Evolutionary conservation across 1,140 invertebrate species (phyloP).

Genomic region (Dryas iulia): DNA sequence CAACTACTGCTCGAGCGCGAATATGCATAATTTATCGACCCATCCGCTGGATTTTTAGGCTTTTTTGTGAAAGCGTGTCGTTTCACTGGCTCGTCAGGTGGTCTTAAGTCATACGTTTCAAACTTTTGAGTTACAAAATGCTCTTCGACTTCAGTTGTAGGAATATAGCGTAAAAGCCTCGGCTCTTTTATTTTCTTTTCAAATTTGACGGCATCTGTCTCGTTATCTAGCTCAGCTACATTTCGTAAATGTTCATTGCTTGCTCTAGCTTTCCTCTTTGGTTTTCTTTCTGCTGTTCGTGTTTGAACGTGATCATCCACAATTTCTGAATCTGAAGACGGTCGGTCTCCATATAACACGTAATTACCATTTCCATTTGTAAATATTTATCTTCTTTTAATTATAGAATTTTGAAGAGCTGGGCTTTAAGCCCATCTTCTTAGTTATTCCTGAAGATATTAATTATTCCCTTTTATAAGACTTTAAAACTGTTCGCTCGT

Average conservation of each 20-base stretch:
- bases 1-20: constrained; percentile 70
- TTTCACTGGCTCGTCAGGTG: constrained; percentile 52
- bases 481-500: too few relatives aligned
- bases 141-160: constrained; percentile 64
- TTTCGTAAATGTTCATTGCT: constrained; percentile 50
- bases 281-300: constrained; percentile 60
- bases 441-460: not conserved
- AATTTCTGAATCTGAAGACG: constrained; percentile 66
- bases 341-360: constrained; percentile 67
- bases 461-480: not conserved
- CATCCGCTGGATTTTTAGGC: constrained; percentile 66
- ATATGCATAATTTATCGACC: constrained; percentile 70
- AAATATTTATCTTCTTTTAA: not conserved
- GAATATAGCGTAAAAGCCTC: constrained; percentile 63
- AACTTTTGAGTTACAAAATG: constrained; percentile 65
- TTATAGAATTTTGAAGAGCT: not conserved
- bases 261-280: constrained; percentile 51
- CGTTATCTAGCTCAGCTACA: constrained; percentile 67
- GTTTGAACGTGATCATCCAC: constrained; percentile 67
- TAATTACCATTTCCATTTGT: constrained; percentile 75
- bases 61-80: constrained; percentile 69
- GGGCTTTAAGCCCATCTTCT: not conserved
- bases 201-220: constrained; percentile 71
- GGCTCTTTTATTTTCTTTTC: constrained; percentile 72
- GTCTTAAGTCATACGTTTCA: constrained; percentile 66